Evolutionary conservation across 2,888 invertebrate species (phyloP), one percentile per base, ranked within the genome.

Genomic region (Meliscaeva auricollis): DNA sequence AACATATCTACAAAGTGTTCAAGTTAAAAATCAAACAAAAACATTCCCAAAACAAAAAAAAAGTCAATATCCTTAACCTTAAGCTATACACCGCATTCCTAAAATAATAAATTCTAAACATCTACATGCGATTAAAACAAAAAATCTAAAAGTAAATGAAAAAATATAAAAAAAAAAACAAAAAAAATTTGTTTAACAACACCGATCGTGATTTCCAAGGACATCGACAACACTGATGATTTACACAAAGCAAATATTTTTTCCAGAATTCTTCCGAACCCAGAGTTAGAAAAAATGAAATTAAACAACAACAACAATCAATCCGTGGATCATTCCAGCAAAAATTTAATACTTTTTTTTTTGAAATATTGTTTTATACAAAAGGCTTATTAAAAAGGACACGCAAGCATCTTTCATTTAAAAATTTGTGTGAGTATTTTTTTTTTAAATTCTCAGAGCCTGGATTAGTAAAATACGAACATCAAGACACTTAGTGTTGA

Each of bases 141-240:
- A 50, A 56, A 46, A 17, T 26, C 26, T 3, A 52, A 54, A 60
- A 0, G 20, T 9, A 64, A 72, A 4, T 41, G 41, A 69, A 46
- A 11, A 58, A 32, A 11, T 52, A 62, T 1, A 48, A 69, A 64
- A 15, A 58, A 30, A 50, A 9, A 7, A 30, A 38, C 50, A 46
- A 50, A 69, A 54, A 62, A 58, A 76, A 77, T n/a, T n/a, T n/a
- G n/a, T n/a, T 54, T 54, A 81, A 85, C 81, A 85, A 81, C 85
- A 85, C 76, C 85, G 85, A 85, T 77, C 81, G 81, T 85, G 85
- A 85, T 69, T 58, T 85, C 81, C 81, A 81, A 85, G 84, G 80
- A 80, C 84, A 84, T 80, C 84, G 84, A 85, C 81, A 85, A 85
- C 81, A 81, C 81, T 81, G 81, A 85, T 81, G 81, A 73, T 81